Percentiles rank a stretch among this genome's conserved stretches.
phyloP scores from a whole-genome alignment of 2,113 vertebrate species.

The Monarcha castaneiventris region DNA sequence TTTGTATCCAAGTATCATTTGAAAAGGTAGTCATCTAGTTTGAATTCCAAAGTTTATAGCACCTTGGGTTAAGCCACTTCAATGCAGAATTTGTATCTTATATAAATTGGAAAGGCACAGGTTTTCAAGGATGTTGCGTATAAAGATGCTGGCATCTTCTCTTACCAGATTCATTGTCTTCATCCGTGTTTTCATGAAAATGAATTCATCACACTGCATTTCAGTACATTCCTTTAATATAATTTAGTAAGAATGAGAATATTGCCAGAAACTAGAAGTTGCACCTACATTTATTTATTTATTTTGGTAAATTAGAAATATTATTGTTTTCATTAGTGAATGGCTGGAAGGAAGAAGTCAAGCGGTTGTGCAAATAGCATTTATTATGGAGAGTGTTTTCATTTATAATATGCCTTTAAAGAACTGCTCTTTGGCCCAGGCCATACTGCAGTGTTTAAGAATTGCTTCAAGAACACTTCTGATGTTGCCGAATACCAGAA shows the following conservation, averaged over 20 bases:
- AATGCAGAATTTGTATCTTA: not conserved
- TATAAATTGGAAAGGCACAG: not conserved
- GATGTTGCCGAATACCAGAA: not conserved
- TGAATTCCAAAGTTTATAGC: not conserved
- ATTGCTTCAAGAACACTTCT: not conserved
- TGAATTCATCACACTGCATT: conserved; percentile 1
- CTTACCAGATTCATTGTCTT: not conserved
- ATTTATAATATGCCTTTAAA: not conserved
- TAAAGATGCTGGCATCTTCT: conserved; percentile 1
- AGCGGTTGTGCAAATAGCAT: not conserved
- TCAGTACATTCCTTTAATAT: not conserved
- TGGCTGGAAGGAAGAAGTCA: conserved; percentile 33
- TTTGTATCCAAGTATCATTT: not conserved
- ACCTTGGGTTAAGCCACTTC: not conserved
- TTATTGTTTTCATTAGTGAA: conserved; percentile 34
- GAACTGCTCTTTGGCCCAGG: not conserved
- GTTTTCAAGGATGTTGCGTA: not conserved
- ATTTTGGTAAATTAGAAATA: conserved; percentile 45
- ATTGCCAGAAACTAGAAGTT: not conserved
- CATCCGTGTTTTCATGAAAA: not conserved
- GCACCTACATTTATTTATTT: conserved; percentile 17
- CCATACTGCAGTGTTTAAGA: not conserved
- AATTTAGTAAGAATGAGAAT: not conserved
- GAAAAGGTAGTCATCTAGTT: not conserved
- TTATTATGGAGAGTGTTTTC: not conserved